Evolutionary conservation across 1,140 invertebrate genomes (phyloP).

Genomic region (Meloidogyne exigua): DNA sequence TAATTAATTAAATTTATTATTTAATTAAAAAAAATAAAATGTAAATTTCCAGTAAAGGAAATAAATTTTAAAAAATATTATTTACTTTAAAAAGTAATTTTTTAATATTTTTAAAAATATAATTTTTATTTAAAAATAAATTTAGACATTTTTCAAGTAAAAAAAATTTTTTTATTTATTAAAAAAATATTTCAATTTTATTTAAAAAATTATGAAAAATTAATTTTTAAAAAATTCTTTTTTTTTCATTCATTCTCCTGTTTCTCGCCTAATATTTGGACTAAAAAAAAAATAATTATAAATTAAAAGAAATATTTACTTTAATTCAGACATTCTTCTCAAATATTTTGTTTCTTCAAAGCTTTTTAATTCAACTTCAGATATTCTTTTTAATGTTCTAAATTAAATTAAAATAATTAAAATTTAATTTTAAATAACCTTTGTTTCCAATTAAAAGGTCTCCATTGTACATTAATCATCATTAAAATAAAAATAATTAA

Average conservation of each 20-base stretch:
- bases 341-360: slow-evolving; percentile 45
- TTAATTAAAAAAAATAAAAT: too few species aligned
- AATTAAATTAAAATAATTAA: not conserved
- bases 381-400: slow-evolving; percentile 26
- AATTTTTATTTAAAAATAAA: too few species aligned
- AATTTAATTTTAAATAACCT: not conserved
- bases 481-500: slow-evolving; percentile 41
- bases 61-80: too few species aligned
- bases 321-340: slow-evolving; percentile 48
- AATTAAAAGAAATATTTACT: slow-evolving; percentile 21
- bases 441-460: slow-evolving; percentile 38
- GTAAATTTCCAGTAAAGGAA: too few species aligned
- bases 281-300: not conserved
- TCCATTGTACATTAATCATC: slow-evolving; percentile 41
- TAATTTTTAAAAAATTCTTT: too few species aligned
- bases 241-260: not conserved
- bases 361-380: slow-evolving; percentile 51
- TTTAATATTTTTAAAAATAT: too few species aligned
- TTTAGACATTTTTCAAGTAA: too few species aligned
- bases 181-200: too few species aligned
- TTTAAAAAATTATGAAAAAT: too few species aligned
- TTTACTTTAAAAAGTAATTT: too few species aligned
- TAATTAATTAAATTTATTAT: too few species aligned
- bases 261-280: slow-evolving; percentile 25
- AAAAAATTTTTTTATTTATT: too few species aligned